phyloP scores from a whole-genome alignment of 2,797 vertebrate genomes.

The Heliangelus exortis region DNA sequence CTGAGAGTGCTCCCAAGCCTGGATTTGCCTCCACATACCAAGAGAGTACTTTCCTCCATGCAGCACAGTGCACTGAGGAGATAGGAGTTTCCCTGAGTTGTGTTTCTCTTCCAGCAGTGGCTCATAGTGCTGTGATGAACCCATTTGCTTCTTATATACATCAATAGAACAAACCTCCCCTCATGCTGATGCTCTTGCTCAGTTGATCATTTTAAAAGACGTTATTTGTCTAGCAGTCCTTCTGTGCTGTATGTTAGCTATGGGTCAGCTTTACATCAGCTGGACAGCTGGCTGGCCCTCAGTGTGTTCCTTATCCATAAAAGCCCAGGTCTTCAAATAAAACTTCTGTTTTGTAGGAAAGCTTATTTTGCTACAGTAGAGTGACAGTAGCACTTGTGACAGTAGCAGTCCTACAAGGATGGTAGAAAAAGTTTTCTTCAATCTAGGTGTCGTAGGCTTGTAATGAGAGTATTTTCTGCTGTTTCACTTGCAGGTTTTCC shows the following conservation, averaged over 20 bases:
- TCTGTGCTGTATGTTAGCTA: not conserved
- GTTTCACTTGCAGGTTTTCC: not conserved
- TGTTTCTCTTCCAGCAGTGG: not conserved
- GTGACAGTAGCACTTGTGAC: not conserved
- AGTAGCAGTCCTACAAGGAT: not conserved
- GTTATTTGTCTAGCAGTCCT: not conserved
- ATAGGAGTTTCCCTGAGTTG: not conserved
- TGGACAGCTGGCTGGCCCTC: not conserved
- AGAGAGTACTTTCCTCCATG: not conserved
- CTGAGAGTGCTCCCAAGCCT: not conserved
- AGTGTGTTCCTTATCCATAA: not conserved
- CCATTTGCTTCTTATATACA: not conserved
- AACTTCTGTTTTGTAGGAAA: not conserved
- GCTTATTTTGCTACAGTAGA: not conserved
- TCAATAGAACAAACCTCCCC: not conserved
- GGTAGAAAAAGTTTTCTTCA: not conserved
- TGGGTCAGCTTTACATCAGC: not conserved
- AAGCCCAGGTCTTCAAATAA: not conserved
- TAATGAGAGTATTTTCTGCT: not conserved
- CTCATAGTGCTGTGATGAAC: not conserved
- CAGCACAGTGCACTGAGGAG: not conserved
- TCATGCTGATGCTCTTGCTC: not conserved
- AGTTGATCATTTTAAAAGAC: not conserved
- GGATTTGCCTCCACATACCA: not conserved
- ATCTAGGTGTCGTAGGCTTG: not conserved